These are phyloP conservation scores for Melanaphis sacchari DNA, from an alignment of 1,140 invertebrate species.

Conservation along the genomic window DNA sequence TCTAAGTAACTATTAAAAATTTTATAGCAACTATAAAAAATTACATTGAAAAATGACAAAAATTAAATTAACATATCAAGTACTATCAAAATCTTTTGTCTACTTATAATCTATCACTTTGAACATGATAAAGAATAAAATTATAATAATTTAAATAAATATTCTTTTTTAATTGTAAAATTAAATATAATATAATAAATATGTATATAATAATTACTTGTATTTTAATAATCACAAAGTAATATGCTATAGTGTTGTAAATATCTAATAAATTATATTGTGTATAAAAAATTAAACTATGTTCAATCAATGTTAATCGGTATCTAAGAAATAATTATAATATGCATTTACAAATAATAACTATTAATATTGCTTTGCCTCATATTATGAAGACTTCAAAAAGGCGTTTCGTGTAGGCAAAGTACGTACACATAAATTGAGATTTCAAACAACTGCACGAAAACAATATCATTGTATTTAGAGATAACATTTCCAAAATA, in stretches of 20 bases:
- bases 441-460: background rate
- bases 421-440: background rate
- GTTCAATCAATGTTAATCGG: background rate
- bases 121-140: background rate
- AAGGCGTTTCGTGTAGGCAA: constrained; percentile 34
- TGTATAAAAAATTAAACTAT: background rate
- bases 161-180: no score
- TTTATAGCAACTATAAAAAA: no score
- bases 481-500: no score
- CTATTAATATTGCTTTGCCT: no score
- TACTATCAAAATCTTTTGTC: no score
- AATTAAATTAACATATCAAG: no score
- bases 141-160: background rate
- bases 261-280: background rate
- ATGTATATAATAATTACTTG: background rate
- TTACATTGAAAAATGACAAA: no score
- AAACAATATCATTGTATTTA: background rate
- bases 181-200: no score
- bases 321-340: background rate
- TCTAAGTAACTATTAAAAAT: no score
- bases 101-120: background rate
- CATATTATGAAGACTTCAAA: background rate
- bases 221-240: background rate
- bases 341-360: background rate
- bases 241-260: background rate